Evolutionary conservation across 2,113 vertebrate species (phyloP).

Genomic region (Mellivora capensis): DNA sequence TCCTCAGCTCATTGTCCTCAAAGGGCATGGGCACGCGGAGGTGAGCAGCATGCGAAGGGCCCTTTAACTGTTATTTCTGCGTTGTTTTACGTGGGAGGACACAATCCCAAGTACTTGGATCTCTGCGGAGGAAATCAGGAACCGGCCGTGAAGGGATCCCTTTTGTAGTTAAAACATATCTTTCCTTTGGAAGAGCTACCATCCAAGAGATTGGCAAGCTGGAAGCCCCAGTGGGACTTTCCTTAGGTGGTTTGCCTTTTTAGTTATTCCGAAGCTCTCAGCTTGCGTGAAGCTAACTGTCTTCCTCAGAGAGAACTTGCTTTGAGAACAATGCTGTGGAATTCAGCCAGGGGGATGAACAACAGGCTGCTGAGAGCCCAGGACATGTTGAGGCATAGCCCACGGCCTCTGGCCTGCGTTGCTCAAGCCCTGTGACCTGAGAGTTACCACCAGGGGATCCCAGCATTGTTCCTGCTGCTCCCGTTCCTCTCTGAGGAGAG

Average conservation of each 20-base stretch:
- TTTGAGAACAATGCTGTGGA: neutral
- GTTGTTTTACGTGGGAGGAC: neutral
- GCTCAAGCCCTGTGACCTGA: constrained; percentile 67
- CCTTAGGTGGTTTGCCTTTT: neutral
- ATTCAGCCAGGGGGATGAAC: no score
- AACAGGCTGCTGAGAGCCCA: neutral
- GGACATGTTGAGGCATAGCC: neutral
- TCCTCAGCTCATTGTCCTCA: neutral
- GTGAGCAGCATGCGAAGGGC: neutral
- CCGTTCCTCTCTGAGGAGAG: constrained; percentile 63
- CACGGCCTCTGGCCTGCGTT: neutral
- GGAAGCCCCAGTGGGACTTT: neutral
- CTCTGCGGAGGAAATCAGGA: neutral
- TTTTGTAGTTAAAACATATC: neutral
- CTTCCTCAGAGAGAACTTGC: neutral
- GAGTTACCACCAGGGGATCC: constrained; percentile 69
- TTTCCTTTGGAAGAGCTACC: neutral
- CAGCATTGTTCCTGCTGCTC: constrained; percentile 79
- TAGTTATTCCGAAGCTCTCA: neutral
- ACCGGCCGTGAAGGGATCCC: neutral
- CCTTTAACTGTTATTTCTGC: neutral
- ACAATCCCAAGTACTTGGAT: neutral
- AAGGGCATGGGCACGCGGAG: fast-evolving
- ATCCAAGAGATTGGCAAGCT: neutral
- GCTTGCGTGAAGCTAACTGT: neutral